A percentile compares a stretch with the other conserved stretches of the same genome.
Conservation (phyloP, 1,140 invertebrate genomes). For the Drosophila fuyamai region DNA sequence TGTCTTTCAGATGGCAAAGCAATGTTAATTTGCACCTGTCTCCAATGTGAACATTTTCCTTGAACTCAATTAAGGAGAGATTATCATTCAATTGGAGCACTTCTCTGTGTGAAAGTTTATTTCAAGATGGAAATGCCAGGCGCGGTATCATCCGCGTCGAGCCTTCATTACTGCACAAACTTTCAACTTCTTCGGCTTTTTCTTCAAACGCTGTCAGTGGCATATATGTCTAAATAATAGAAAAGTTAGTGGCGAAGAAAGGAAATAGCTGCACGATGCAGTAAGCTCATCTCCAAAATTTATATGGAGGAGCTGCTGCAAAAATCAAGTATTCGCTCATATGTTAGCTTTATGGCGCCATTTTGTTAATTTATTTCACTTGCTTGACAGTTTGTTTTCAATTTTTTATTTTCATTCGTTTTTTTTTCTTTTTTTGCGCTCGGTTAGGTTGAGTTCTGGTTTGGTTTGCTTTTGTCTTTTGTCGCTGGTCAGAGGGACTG, state of each 20-base stretch:
- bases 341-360: slow-evolving; percentile 80
- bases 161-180: slow-evolving; percentile 8
- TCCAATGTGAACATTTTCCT: slow-evolving; percentile 18
- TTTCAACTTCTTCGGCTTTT: slow-evolving; percentile 37
- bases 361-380: slow-evolving; percentile 83
- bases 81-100: slow-evolving; percentile 20
- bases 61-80: slow-evolving; percentile 17
- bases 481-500: slow-evolving; percentile 15
- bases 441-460: slow-evolving; percentile 42
- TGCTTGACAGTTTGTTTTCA: slow-evolving; percentile 78
- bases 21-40: slow-evolving; percentile 26
- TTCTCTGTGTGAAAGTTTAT: not conserved
- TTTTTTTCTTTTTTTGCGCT: slow-evolving; percentile 35
- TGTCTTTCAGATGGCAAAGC: slow-evolving; percentile 12
- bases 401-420: slow-evolving; percentile 40
- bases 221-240: slow-evolving; percentile 80
- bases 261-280: slow-evolving; percentile 32
- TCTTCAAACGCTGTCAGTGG: slow-evolving; percentile 60
- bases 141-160: slow-evolving; percentile 31
- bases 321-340: slow-evolving; percentile 77
- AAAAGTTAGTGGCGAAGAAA: slow-evolving; percentile 63
- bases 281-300: slow-evolving; percentile 48
- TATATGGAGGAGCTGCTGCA: slow-evolving; percentile 52
- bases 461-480: slow-evolving; percentile 62
- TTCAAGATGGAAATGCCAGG: not conserved